Conservation (phyloP, 2,113 vertebrate species). For the rabbit (Oryctolagus cuniculus) region DNA sequence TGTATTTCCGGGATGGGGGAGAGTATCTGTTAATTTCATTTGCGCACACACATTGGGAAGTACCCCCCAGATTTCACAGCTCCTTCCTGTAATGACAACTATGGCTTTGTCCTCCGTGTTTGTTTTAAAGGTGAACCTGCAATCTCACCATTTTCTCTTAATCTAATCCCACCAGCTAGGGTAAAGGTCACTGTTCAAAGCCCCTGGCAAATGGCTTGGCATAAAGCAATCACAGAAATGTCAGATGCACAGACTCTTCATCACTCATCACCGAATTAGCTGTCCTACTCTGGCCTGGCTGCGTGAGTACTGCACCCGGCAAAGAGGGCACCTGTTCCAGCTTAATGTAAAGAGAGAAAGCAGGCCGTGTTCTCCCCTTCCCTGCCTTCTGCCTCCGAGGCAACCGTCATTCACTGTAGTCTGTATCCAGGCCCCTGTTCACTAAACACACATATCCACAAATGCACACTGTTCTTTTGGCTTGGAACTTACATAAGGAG, state of each 20-base stretch:
- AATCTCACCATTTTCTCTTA: constrained; percentile 26
- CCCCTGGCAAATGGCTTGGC: not conserved
- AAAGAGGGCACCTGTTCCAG: not conserved
- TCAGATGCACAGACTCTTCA: not conserved
- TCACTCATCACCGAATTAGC: not conserved
- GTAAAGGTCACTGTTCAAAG: constrained; percentile 49
- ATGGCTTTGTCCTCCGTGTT: not conserved
- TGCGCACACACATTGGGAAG: no score
- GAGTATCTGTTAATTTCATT: no score
- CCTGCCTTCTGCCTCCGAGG: not conserved
- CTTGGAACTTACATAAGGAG: constrained; percentile 49
- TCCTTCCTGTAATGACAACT: not conserved
- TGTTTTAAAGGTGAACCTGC: not conserved
- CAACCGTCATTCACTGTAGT: constrained; percentile 5
- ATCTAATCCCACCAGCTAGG: constrained; percentile 3
- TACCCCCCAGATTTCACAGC: not conserved
- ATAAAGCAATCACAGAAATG: constrained; percentile 26
- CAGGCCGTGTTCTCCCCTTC: not conserved
- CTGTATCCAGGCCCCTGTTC: not conserved
- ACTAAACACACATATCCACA: constrained; percentile 42
- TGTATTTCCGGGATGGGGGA: no score
- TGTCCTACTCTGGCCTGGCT: not conserved
- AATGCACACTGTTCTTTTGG: constrained; percentile 36
- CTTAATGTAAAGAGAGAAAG: not conserved
- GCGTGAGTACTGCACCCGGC: not conserved